These are phyloP conservation scores for Palythoa grandis DNA, from an alignment of 92 coral and sea anemone species.

Conservation along the genomic window DNA sequence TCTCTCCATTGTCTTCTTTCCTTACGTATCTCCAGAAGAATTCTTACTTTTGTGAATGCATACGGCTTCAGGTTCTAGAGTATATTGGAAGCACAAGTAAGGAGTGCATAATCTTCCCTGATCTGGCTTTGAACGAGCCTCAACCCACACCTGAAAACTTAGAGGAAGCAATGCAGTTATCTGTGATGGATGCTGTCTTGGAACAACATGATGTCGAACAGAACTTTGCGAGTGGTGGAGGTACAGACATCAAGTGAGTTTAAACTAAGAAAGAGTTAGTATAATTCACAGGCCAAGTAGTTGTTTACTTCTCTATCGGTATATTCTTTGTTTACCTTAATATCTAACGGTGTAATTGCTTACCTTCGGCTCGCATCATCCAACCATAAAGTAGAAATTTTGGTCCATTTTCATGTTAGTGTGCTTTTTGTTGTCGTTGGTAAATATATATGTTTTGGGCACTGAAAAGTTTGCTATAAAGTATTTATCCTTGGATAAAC, in stretches of 20 bases:
- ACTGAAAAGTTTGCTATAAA: no score
- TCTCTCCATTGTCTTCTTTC: neutral
- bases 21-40: neutral
- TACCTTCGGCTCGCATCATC: no score
- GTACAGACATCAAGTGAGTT: conserved; percentile 72
- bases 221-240: conserved; percentile 53
- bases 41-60: neutral
- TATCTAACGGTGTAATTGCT: no score
- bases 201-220: conserved; percentile 76
- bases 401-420: no score
- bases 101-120: conserved; percentile 91
- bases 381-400: no score
- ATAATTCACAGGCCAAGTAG: neutral
- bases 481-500: no score
- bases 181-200: conserved; percentile 81
- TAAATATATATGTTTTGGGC: no score
- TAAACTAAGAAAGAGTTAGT: neutral
- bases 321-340: no score
- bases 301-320: neutral
- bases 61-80: conserved; percentile 61
- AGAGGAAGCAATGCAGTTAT: conserved; percentile 68
- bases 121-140: conserved; percentile 95
- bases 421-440: no score
- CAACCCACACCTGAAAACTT: conserved; percentile 83
- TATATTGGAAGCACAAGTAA: conserved; percentile 88